Conservation (phyloP, 2,888 invertebrate genomes). For the Dryadula phaetusa region DNA sequence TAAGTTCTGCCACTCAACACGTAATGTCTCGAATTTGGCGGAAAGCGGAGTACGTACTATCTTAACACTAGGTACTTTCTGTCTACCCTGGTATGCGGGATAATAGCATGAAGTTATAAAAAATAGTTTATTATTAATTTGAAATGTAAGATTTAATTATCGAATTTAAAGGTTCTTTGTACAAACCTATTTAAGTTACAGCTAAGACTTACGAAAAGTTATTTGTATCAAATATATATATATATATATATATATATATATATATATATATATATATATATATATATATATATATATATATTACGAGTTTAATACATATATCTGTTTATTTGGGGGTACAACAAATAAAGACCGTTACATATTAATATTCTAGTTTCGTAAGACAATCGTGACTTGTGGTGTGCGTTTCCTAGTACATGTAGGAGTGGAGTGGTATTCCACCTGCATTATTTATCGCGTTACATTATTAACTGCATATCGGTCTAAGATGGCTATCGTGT, state of each 20-base stretch:
- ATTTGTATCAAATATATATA: too few relatives aligned
- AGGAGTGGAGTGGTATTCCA: conserved; percentile 67
- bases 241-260: not conserved
- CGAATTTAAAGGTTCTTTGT: too few relatives aligned
- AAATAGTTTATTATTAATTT: too few relatives aligned
- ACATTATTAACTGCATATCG: conserved; percentile 81
- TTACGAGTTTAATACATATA: not conserved
- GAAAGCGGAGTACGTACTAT: too few relatives aligned
- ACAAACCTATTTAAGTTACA: too few relatives aligned
- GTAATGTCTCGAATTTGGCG: too few relatives aligned
- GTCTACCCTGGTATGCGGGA: too few relatives aligned
- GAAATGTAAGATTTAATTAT: too few relatives aligned
- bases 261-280: not conserved
- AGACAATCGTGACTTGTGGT: conserved; percentile 30
- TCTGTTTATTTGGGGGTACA: not conserved
- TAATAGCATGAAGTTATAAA: too few relatives aligned
- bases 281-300: not conserved
- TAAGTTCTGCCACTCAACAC: too few relatives aligned
- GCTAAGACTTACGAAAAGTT: too few relatives aligned
- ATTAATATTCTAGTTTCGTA: conserved; percentile 11
- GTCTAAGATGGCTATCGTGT: conserved; percentile 76
- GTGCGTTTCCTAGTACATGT: conserved; percentile 38
- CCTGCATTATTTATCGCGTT: conserved; percentile 80
- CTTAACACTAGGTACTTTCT: too few relatives aligned
- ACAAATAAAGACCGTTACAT: not conserved